Conservation (phyloP, 2,113 vertebrate genomes). For the Phylloscopus whistleri region DNA sequence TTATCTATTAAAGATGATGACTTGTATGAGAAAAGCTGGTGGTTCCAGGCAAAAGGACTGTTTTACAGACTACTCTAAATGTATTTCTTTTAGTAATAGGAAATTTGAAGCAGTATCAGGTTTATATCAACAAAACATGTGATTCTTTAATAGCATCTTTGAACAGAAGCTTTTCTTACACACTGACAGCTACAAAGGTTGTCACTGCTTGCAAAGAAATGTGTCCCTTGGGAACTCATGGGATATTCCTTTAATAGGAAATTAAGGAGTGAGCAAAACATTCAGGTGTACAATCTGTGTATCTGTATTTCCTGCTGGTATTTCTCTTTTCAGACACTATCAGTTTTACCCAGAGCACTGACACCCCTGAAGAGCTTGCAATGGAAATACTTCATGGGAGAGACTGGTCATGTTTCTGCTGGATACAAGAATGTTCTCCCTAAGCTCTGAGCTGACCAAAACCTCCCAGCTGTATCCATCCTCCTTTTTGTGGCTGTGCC, state of each 20-base stretch:
- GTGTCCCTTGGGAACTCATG: neutral
- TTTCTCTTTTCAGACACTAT: neutral
- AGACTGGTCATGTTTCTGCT: neutral
- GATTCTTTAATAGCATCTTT: neutral
- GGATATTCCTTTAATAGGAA: neutral
- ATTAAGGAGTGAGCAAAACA: neutral
- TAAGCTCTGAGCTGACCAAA: neutral
- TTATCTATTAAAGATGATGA: conserved; percentile 37
- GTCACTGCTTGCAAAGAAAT: neutral
- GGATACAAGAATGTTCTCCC: neutral
- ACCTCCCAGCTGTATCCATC: neutral
- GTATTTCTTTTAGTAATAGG: neutral
- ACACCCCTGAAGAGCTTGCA: neutral
- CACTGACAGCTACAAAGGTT: neutral
- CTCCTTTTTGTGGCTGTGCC: neutral
- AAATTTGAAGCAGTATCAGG: neutral
- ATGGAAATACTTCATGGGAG: neutral
- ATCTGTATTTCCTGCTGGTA: neutral
- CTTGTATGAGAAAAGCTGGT: neutral
- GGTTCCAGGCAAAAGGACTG: neutral
- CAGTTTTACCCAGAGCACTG: neutral
- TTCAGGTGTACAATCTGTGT: neutral
- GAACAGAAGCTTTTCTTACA: neutral
- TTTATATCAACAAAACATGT: neutral
- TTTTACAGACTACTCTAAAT: neutral